These are phyloP conservation scores for Diplodus puntazzo DNA, from an alignment of 2,797 vertebrate species.

Conservation along the genomic window DNA sequence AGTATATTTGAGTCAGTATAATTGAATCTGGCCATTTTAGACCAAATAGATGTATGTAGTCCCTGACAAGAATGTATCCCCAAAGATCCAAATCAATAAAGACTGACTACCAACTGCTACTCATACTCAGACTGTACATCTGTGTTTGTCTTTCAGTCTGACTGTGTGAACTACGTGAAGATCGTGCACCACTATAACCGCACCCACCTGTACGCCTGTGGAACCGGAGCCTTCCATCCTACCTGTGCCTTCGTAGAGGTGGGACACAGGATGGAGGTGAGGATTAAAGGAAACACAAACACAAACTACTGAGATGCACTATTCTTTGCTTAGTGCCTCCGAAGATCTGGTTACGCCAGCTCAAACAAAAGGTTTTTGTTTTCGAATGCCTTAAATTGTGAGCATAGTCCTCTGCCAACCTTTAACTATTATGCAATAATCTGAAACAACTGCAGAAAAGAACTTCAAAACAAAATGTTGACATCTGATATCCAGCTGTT, in stretches of 20 bases:
- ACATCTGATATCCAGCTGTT: not conserved
- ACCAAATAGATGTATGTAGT: not conserved
- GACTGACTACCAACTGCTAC: not conserved
- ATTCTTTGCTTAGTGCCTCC: not conserved
- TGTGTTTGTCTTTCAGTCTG: slow-evolving; percentile 84
- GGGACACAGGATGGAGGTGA: slow-evolving; percentile 92
- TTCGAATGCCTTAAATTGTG: not conserved
- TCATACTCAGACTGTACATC: not conserved
- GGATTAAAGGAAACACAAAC: slow-evolving; percentile 36
- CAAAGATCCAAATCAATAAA: slow-evolving; percentile 1
- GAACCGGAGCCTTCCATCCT: slow-evolving; percentile 96
- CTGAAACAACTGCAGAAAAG: not conserved
- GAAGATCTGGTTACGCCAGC: not conserved
- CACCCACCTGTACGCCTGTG: slow-evolving; percentile 94
- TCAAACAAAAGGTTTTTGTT: not conserved
- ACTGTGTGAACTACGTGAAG: slow-evolving; percentile 98
- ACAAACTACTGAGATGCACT: not conserved
- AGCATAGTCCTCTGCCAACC: not conserved
- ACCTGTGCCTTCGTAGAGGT: slow-evolving; percentile 93
- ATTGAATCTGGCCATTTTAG: not conserved
- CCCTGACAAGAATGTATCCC: not conserved
- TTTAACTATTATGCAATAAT: not conserved
- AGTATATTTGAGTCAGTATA: not conserved
- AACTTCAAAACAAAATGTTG: not conserved
- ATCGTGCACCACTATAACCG: slow-evolving; percentile 93